Percentiles rank a stretch among this genome's conserved stretches.
Conservation (phyloP, 2,113 vertebrate genomes). For the Acrocephalus kingi region DNA sequence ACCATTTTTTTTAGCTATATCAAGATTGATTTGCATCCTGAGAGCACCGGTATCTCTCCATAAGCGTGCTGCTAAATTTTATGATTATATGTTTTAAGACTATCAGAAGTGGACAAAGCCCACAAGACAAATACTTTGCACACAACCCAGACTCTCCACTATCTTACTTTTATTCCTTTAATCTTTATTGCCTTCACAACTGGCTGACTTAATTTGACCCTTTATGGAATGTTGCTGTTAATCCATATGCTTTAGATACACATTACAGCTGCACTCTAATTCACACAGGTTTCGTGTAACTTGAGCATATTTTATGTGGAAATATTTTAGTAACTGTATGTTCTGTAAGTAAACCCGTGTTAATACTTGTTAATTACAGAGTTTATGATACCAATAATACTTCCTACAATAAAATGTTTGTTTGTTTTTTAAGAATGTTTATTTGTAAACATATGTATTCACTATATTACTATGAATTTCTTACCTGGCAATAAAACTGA, state of each 20-base stretch:
- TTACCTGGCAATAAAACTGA: constrained; percentile 97
- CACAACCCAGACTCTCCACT: constrained; percentile 26
- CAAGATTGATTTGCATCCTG: constrained; percentile 8
- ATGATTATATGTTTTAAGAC: neutral
- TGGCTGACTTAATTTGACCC: constrained; percentile 67
- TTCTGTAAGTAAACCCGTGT: constrained; percentile 87
- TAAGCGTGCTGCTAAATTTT: neutral
- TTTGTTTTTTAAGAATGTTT: constrained; percentile 89
- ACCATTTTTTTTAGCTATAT: constrained; percentile 22
- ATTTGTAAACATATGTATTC: constrained; percentile 95
- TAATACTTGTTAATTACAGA: constrained; percentile 85
- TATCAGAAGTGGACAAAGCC: constrained; percentile 33
- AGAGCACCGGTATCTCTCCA: neutral
- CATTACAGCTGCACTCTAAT: constrained; percentile 68
- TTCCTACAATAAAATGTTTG: constrained; percentile 87
- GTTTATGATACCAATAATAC: constrained; percentile 87
- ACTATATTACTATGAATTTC: constrained; percentile 98
- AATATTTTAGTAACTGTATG: constrained; percentile 89
- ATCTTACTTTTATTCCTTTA: constrained; percentile 37
- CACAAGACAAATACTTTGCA: constrained; percentile 25
- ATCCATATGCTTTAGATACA: constrained; percentile 72
- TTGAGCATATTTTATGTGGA: constrained; percentile 81
- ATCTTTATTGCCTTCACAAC: constrained; percentile 38
- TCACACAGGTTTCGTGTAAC: constrained; percentile 75
- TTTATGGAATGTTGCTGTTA: constrained; percentile 69